phyloP scores from a whole-genome alignment of 2,797 vertebrate genomes.

The Hapalemur alaotrensis region DNA sequence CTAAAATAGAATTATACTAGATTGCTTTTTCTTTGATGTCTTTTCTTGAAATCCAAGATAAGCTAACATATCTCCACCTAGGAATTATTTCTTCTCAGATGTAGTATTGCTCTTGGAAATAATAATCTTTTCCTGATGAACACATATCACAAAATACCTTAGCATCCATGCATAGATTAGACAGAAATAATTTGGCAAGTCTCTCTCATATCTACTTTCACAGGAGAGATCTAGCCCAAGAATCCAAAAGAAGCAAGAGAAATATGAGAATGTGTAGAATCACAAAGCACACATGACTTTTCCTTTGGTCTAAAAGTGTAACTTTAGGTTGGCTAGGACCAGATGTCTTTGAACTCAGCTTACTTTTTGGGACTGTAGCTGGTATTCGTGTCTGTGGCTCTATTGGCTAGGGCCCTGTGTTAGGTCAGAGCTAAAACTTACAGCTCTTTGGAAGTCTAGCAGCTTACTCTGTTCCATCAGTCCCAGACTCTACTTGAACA shows the following conservation, averaged over 20 bases:
- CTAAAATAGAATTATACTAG: not conserved
- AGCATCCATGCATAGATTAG: not conserved
- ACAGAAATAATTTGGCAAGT: not conserved
- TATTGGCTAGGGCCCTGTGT: not conserved
- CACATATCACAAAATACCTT: not conserved
- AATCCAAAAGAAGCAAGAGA: not conserved
- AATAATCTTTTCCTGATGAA: constrained; percentile 23
- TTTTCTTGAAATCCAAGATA: constrained; percentile 25
- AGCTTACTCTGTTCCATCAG: not conserved
- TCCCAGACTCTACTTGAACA: not conserved
- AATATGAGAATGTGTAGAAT: not conserved
- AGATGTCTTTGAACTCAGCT: constrained; percentile 31
- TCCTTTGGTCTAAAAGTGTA: constrained; percentile 3
- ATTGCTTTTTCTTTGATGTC: not conserved
- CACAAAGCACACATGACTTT: not conserved
- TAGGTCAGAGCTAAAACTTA: not conserved
- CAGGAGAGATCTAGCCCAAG: not conserved
- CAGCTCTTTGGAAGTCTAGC: not conserved
- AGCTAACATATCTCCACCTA: not conserved
- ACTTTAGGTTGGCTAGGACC: not conserved
- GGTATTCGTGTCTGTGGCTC: not conserved
- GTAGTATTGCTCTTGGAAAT: not conserved
- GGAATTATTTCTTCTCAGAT: constrained; percentile 51
- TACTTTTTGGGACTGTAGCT: not conserved
- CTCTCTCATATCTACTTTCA: not conserved